Evolutionary conservation across 2,797 vertebrate genomes (phyloP), one percentile per base, ranked within the genome.

Genomic region (Mallotus villosus): DNA sequence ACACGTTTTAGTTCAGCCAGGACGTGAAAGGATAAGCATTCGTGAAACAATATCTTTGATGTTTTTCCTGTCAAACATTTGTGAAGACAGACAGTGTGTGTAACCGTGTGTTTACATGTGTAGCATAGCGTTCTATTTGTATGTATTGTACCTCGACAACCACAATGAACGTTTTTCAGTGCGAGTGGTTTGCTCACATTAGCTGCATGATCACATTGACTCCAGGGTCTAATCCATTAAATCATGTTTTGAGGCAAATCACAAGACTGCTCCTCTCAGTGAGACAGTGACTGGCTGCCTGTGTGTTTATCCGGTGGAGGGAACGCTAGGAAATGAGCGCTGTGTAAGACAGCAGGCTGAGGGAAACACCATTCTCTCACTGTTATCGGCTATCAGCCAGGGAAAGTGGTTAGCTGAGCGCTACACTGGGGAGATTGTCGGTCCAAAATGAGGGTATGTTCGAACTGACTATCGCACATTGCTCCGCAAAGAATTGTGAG

Each of bases 341-440:
- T 11, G 37, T 64, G 27, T 73, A 51, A 72, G 37, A 59, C 34
- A 25, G 66, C 57, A 46, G 53, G 37, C 60, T 63, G 60, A 65
- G 71, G 55, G 72, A 75, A 68, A 74, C 27, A 24, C 73, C 66
- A 70, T 34, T 57, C 60, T 78, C 59, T 70, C 55, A 78, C 67
- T 77, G 62, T 71, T 63, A 64, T 71, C 63, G 46, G 76, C 71
- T 66, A 64, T 19, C 65, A 73, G 74, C 83, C 55, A 59, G 66
- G 67, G 78, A 73, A 8, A 74, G 65, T 12, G 19, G 82, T 67
- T 60, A 46, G 22, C 25, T 14, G 24, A 27, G 68, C 32, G 3
- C 32, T 75, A 84, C 87, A 76, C 71, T 73, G 81, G 75, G 25
- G 21, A 77, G 67, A 73, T 65, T 86, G 84, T 88, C 76, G 71